Evolutionary conservation across 2,113 vertebrate genomes (phyloP), one percentile per base, ranked within the genome.

Genomic region (Ascaphus truei): DNA sequence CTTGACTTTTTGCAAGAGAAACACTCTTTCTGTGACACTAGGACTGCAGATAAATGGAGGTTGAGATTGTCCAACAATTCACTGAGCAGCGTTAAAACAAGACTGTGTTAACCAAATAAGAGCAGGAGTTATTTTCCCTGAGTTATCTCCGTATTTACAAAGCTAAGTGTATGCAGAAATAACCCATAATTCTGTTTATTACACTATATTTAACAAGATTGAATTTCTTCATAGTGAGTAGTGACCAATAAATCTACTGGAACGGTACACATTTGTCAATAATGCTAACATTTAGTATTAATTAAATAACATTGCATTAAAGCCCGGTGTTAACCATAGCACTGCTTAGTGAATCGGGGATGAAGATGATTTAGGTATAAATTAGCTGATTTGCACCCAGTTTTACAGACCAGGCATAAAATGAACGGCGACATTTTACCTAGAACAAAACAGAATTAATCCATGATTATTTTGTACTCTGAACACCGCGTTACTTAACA

Each of bases 41-140:
- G 16, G 51, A 66, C 36, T 55, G 50, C 50, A 66, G 41, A 66
- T 55, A 55, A 66, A 66, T 66, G 53, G 43, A 16, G 52, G 37
- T 55, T 50, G 29, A 39, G 34, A 65, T 39, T 65, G 48, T 20
- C 53, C 50, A 39, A 66, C n/a, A n/a, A n/a, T n/a, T n/a, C n/a
- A n/a, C n/a, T n/a, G n/a, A n/a, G n/a, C n/a, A n/a, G n/a, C n/a
- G n/a, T n/a, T n/a, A n/a, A n/a, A n/a, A n/a, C n/a, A n/a, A n/a
- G n/a, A n/a, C n/a, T n/a, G n/a, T n/a, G n/a, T n/a, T n/a, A n/a
- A n/a, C n/a, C n/a, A n/a, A n/a, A n/a, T n/a, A n/a, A n/a, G n/a
- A n/a, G n/a, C n/a, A n/a, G n/a, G n/a, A n/a, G n/a, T n/a, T n/a
- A n/a, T n/a, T n/a, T n/a, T n/a, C n/a, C n/a, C n/a, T n/a, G n/a